These are phyloP conservation scores for Caenorhabditis remanei DNA, from an alignment of 1,140 invertebrate species.

Conservation along the genomic window DNA sequence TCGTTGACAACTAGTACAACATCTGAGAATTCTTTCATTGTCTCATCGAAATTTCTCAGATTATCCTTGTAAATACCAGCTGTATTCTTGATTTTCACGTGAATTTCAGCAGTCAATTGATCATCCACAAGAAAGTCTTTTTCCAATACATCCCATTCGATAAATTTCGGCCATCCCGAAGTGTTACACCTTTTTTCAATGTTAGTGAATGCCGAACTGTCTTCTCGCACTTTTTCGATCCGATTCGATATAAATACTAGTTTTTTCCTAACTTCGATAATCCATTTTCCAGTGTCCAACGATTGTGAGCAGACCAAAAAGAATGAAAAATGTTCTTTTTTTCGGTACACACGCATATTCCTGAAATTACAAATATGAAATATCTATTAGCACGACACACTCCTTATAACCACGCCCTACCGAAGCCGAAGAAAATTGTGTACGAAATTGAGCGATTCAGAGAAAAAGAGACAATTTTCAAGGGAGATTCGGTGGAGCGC, in stretches of 20 bases:
- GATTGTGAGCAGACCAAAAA: too few relatives aligned
- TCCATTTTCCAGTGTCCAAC: not conserved
- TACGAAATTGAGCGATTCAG: too few relatives aligned
- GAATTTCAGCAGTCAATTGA: not conserved
- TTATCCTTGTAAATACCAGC: not conserved
- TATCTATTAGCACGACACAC: not conserved
- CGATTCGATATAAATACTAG: not conserved
- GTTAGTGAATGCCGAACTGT: too few relatives aligned
- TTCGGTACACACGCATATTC: not conserved
- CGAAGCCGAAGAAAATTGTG: too few relatives aligned
- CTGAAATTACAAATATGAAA: not conserved
- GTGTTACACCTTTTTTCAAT: not conserved
- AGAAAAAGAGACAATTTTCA: too few relatives aligned
- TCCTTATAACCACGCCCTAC: too few relatives aligned
- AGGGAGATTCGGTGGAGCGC: too few relatives aligned
- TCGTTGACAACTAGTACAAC: not conserved
- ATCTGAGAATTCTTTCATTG: not conserved
- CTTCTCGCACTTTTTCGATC: not conserved
- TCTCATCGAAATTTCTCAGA: not conserved
- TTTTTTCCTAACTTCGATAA: not conserved
- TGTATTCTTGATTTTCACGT: not conserved
- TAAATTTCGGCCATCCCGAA: not conserved
- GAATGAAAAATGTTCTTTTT: too few relatives aligned
- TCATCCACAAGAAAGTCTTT: not conserved
- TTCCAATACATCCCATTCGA: not conserved